Conservation (phyloP, 1,140 invertebrate genomes). For the Rhyzopertha dominica region DNA sequence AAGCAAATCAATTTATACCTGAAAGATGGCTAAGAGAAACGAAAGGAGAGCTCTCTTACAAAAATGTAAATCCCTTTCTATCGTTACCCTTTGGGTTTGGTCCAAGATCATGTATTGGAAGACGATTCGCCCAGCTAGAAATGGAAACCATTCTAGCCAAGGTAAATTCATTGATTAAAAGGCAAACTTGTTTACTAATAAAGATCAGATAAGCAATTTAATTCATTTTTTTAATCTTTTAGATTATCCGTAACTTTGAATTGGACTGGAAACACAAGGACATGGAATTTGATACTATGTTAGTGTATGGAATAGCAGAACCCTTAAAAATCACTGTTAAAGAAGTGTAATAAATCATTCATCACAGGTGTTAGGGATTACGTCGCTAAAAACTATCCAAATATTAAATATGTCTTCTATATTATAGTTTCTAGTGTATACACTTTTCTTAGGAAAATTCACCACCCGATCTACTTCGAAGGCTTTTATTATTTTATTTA, state of each 20-base stretch:
- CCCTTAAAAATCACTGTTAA: slow-evolving; percentile 23
- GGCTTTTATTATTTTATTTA: too few relatives aligned
- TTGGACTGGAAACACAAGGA: slow-evolving; percentile 46
- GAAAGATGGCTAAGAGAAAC: slow-evolving; percentile 32
- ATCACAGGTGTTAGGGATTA: too few relatives aligned
- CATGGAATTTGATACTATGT: slow-evolving; percentile 16
- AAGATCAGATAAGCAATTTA: too few relatives aligned
- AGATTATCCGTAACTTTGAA: slow-evolving; percentile 50
- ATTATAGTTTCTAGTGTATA: too few relatives aligned
- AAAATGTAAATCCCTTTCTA: slow-evolving; percentile 34
- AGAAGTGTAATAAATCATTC: slow-evolving; percentile 18
- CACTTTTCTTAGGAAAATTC: too few relatives aligned
- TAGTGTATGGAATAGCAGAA: slow-evolving; percentile 24
- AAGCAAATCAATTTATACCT: slow-evolving; percentile 32
- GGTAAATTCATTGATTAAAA: slow-evolving; percentile 23
- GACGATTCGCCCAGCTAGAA: slow-evolving; percentile 67
- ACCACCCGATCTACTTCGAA: too few relatives aligned
- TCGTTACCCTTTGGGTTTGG: slow-evolving; percentile 37
- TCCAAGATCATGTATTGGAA: slow-evolving; percentile 49
- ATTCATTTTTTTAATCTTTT: slow-evolving; percentile 4
- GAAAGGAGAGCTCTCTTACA: slow-evolving; percentile 21
- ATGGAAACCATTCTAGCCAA: slow-evolving; percentile 58
- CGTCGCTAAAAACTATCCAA: too few relatives aligned
- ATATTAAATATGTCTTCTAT: too few relatives aligned
- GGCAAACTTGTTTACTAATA: slow-evolving; percentile 4